Percentiles rank a stretch among this genome's conserved stretches.
Conservation (phyloP, 2,113 vertebrate genomes). For the Murina feae region DNA sequence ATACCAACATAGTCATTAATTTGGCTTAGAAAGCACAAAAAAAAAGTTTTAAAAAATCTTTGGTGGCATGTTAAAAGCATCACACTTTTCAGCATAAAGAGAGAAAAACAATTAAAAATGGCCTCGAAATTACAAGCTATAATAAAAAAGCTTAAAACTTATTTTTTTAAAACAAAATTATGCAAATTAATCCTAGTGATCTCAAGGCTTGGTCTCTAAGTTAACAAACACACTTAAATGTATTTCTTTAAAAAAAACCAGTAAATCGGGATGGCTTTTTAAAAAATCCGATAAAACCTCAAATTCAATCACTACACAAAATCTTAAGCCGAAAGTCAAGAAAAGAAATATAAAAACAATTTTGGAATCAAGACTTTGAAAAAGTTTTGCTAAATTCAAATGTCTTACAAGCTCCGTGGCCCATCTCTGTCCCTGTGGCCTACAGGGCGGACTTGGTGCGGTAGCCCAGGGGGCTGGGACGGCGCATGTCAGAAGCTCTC, state of each 20-base stretch:
- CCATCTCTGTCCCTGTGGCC: neutral
- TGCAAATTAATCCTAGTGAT: neutral
- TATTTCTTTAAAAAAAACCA: neutral
- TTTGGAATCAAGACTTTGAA: conserved; percentile 10
- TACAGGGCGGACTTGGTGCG: neutral
- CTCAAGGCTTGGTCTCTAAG: conserved; percentile 37
- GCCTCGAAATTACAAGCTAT: neutral
- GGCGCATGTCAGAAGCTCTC: neutral
- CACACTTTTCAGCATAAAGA: neutral
- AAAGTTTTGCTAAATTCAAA: conserved; percentile 42
- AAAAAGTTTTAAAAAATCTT: neutral
- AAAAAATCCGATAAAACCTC: conserved; percentile 43
- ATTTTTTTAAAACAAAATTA: neutral
- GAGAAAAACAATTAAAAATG: neutral
- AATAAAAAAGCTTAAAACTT: conserved; percentile 1
- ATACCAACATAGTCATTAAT: neutral
- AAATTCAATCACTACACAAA: conserved; percentile 38
- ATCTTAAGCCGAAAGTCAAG: conserved; percentile 37
- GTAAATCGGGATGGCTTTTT: neutral
- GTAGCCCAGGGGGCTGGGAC: neutral
- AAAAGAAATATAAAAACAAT: neutral
- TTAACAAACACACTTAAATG: conserved; percentile 47
- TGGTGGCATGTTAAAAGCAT: conserved; percentile 29
- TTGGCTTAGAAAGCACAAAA: neutral
- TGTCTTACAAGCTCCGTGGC: neutral